These are phyloP conservation scores for Morone saxatilis DNA, from an alignment of 2,113 vertebrate species.

Conservation along the genomic window DNA sequence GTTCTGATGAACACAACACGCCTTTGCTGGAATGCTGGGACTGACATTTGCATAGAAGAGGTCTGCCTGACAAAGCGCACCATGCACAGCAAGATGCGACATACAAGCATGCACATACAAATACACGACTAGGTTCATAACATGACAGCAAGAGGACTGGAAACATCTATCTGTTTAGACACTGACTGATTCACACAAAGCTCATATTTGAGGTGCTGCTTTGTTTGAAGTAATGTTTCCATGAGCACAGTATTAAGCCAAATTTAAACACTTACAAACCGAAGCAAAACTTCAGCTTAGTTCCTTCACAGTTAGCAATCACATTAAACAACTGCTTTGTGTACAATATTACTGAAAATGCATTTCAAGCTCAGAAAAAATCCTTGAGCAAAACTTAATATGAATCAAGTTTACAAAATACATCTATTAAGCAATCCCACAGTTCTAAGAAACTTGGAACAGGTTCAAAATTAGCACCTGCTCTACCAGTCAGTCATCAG, in stretches of 20 bases:
- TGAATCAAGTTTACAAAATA: neutral
- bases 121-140: constrained; percentile 24
- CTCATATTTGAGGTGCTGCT: neutral
- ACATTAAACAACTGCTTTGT: neutral
- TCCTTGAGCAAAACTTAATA: neutral
- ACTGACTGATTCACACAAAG: constrained; percentile 9
- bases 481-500: neutral
- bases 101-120: constrained; percentile 31
- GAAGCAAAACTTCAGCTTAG: neutral
- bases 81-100: constrained; percentile 51
- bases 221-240: neutral
- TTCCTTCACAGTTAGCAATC: neutral
- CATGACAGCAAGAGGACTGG: neutral
- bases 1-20: constrained; percentile 75
- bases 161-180: neutral
- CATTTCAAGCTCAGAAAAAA: constrained; percentile 18
- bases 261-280: neutral
- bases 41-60: constrained; percentile 73
- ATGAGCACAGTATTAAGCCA: neutral
- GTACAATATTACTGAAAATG: neutral
- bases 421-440: neutral
- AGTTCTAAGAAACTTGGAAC: neutral
- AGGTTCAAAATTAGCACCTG: neutral
- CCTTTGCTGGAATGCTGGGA: constrained; percentile 66
- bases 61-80: constrained; percentile 43